Evolutionary conservation across 2,113 vertebrate genomes (phyloP).

Genomic region (human): DNA sequence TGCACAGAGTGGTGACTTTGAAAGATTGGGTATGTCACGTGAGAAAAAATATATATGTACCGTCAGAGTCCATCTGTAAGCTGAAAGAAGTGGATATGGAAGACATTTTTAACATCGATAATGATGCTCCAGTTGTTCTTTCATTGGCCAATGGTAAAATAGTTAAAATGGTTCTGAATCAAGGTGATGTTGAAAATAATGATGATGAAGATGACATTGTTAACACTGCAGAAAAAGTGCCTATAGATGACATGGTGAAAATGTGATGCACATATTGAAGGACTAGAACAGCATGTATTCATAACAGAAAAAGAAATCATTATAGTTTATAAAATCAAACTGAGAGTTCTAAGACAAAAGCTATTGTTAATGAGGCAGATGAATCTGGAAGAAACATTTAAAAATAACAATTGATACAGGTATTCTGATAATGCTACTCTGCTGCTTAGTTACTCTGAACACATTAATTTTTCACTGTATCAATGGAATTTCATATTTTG

Average conservation of each 20-base stretch:
- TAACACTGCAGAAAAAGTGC: too few relatives aligned
- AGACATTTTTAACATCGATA: background rate
- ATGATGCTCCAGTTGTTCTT: background rate
- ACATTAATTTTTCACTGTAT: background rate
- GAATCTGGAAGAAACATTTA: background rate
- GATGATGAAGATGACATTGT: too few relatives aligned
- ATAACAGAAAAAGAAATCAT: background rate
- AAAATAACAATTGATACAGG: background rate
- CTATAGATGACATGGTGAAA: too few relatives aligned
- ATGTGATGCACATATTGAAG: too few relatives aligned
- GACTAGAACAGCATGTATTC: background rate
- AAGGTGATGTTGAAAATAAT: background rate
- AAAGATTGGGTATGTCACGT: background rate
- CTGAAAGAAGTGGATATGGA: background rate
- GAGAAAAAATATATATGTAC: background rate
- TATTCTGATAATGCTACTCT: background rate
- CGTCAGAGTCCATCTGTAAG: background rate
- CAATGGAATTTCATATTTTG: background rate
- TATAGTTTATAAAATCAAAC: background rate
- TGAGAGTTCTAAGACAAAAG: background rate
- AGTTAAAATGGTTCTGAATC: background rate
- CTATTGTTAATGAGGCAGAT: background rate
- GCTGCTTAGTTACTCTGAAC: background rate
- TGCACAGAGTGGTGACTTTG: background rate
- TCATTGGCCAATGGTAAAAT: background rate